These are phyloP conservation scores for Hiodon tergisus DNA, from an alignment of 2,113 vertebrate species.

Conservation along the genomic window DNA sequence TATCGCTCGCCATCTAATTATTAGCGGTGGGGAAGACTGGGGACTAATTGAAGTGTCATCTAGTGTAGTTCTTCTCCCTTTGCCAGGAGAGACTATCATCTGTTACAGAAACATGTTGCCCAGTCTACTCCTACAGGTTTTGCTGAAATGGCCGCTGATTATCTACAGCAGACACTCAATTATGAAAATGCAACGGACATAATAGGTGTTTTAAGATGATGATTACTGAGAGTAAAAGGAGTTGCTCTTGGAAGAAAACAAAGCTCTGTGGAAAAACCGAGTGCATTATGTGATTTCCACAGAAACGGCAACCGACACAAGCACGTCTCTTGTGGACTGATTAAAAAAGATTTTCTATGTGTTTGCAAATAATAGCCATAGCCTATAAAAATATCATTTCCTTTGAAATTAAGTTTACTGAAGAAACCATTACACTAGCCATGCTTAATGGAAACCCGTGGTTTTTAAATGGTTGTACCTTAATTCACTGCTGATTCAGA, in stretches of 20 bases:
- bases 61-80: constrained; percentile 35
- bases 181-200: constrained; percentile 26
- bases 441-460: too few species aligned
- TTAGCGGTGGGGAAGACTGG: constrained; percentile 45
- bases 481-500: too few species aligned
- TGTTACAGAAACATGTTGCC: constrained; percentile 47
- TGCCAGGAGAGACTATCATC: constrained; percentile 40
- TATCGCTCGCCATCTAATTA: constrained; percentile 60
- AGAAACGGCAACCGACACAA: not conserved
- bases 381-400: not conserved
- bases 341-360: not conserved
- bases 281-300: constrained; percentile 3
- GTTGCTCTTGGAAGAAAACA: constrained; percentile 2
- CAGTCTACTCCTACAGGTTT: constrained; percentile 33
- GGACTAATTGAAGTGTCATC: constrained; percentile 71
- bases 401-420: too few species aligned
- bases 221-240: constrained; percentile 9
- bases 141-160: constrained; percentile 43
- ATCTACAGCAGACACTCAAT: constrained; percentile 34
- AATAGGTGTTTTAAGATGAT: constrained; percentile 24
- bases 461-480: too few species aligned
- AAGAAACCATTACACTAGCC: too few species aligned
- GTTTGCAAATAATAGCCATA: not conserved
- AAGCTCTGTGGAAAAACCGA: not conserved
- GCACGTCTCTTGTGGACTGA: not conserved